Base-by-base conservation (phyloP, 2,888 invertebrate genomes). In the Rotaria socialis region DNA sequence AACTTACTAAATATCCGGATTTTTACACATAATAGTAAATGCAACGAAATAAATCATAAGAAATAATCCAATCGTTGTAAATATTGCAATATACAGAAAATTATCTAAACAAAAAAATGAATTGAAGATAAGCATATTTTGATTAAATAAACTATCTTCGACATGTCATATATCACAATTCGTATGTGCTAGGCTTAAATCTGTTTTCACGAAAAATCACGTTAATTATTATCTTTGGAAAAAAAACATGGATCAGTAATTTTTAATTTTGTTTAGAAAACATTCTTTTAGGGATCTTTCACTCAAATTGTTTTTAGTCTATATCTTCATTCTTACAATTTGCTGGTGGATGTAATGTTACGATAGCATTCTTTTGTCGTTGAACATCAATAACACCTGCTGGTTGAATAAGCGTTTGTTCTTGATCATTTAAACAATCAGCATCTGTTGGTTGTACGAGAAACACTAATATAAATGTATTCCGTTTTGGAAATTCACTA, bases 401-500 rank as follows among this genome's bases (percentile, higher is more conserved):
- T 47, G 80, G 80, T 24, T 41, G 43, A 80, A 80, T 24, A 0
- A n/a, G 5, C 2, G 80, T 47, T 47, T 80, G 80, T 47, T 80
- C 47, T n/a, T 80, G 43, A 43, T 47, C 80, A 47, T 80, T 47
- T 47, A 80, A 47, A 47, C 80, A 80, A 47, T 80, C 80, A 14
- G 85, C 2, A 43, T 85, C 58, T 1, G 85, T 85, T 60, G 85
- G 22, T 85, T 85, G 55, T n/a, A 60, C 85, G 8, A 85, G 58
- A 60, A 56, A 85, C 4, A 85, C 58, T n/a, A 60, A 27, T 10
- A 56, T 41, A 84, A 50, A 86, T 80, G 52, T 84, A 84, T 84
- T 86, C 50, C 43, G 84, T 41, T 84, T 86, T 74, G 80, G 80
- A 47, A 80, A 80, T 47, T 80, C 80, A 80, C 80, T 80, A 19